Percentiles rank a stretch among this genome's conserved stretches.
These are phyloP conservation scores for Prionace glauca DNA, from an alignment of 2,797 vertebrate species.

Conservation along the genomic window DNA sequence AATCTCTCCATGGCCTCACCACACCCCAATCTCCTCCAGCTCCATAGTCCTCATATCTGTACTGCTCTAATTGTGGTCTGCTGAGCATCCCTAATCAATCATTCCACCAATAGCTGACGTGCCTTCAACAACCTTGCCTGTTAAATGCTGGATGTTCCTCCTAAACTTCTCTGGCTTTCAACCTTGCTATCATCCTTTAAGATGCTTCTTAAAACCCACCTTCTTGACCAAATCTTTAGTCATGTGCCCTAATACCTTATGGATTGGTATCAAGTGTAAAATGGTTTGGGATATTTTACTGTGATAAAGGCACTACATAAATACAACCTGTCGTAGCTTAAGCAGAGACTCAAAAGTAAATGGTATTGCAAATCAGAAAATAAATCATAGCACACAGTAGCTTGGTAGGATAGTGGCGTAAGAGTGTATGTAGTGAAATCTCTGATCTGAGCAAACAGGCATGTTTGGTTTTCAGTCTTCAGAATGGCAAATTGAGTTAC, in stretches of 20 bases:
- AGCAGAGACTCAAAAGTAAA: not conserved
- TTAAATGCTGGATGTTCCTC: not conserved
- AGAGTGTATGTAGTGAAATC: not conserved
- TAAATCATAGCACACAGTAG: not conserved
- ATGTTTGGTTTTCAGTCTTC: not conserved
- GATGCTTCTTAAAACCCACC: not conserved
- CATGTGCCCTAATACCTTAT: not conserved
- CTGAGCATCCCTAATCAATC: not conserved
- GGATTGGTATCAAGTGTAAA: not conserved
- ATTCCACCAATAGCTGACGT: not conserved
- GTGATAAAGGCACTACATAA: not conserved
- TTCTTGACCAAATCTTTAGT: not conserved
- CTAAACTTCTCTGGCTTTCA: not conserved
- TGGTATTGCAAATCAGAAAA: not conserved
- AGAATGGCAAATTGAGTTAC: not conserved
- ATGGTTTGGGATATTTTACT: not conserved
- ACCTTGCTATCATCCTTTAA: not conserved
- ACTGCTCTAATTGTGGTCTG: not conserved
- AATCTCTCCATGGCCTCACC: no score
- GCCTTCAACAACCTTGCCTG: not conserved
- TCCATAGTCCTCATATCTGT: not conserved
- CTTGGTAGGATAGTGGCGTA: not conserved
- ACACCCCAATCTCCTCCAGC: no score
- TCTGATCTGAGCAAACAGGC: not conserved
- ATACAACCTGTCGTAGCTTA: not conserved